These are phyloP conservation scores for Naja naja DNA, from an alignment of 2,113 vertebrate species.

Conservation along the genomic window DNA sequence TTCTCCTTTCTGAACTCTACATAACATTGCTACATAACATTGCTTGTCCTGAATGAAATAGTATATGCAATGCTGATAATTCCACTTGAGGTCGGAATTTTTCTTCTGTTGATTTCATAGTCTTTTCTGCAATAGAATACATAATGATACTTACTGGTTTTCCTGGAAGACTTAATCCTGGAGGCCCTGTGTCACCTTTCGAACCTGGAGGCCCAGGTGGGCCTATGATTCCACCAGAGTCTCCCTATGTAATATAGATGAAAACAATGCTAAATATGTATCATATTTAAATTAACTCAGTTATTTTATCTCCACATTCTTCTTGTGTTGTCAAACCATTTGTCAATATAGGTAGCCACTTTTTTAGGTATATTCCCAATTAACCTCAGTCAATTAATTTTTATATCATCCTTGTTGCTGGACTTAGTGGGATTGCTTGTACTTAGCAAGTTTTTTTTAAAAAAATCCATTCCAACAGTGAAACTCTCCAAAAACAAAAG, in stretches of 20 bases:
- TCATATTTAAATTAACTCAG: not conserved
- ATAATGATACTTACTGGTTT: constrained; percentile 69
- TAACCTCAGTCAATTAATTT: not conserved
- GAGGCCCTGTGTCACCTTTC: constrained; percentile 89
- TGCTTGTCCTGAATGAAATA: not conserved
- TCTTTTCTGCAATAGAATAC: not conserved
- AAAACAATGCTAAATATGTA: not conserved
- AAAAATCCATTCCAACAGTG: not conserved
- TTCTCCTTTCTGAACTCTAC: not conserved
- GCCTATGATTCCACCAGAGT: constrained; percentile 78
- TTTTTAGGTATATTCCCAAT: not conserved
- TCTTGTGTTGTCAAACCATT: not conserved
- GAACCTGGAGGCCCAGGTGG: constrained; percentile 82
- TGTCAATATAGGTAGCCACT: not conserved
- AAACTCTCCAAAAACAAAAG: not conserved
- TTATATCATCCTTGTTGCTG: not conserved
- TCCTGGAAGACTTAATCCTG: constrained; percentile 73
- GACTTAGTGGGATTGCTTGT: not conserved
- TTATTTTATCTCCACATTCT: not conserved
- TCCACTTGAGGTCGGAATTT: not conserved
- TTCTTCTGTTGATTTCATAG: not conserved
- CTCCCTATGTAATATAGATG: constrained; percentile 75
- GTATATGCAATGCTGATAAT: not conserved
- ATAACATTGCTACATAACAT: not conserved
- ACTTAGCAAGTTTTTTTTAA: not conserved